phyloP scores from a whole-genome alignment of 2,797 vertebrate genomes.

The Clarias pachynema region DNA sequence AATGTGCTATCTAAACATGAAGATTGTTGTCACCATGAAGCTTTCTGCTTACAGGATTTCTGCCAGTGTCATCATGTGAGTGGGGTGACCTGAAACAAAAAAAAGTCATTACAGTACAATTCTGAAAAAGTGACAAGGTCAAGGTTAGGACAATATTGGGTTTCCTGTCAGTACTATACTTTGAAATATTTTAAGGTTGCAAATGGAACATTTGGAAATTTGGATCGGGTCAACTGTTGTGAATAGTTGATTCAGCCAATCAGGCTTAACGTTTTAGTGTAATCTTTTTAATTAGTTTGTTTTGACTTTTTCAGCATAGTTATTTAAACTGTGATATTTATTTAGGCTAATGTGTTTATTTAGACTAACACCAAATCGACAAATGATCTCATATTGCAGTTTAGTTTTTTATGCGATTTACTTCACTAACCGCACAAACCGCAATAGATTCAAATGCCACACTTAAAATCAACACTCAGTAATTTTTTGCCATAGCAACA shows the following conservation, averaged over 20 bases:
- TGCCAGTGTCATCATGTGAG: conserved; percentile 5
- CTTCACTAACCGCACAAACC: no score
- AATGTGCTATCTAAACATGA: not conserved
- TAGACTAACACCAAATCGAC: no score
- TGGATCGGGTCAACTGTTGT: not conserved
- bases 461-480: not conserved
- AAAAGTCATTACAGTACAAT: not conserved
- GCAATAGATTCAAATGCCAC: not conserved
- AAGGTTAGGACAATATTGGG: not conserved
- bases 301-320: not conserved
- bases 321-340: no score
- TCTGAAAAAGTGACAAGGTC: not conserved
- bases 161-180: not conserved
- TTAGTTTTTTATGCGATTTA: no score
- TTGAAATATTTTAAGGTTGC: not conserved
- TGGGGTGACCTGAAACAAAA: not conserved
- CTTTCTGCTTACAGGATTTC: conserved; percentile 11
- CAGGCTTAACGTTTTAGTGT: conserved; percentile 31
- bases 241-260: conserved; percentile 42
- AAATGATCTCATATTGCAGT: no score
- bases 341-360: no score
- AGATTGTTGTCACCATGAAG: not conserved
- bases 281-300: not conserved
- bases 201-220: no score
- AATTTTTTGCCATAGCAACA: no score